phyloP scores from a whole-genome alignment of 2,797 vertebrate species.

The Mormyrops attenuatus region DNA sequence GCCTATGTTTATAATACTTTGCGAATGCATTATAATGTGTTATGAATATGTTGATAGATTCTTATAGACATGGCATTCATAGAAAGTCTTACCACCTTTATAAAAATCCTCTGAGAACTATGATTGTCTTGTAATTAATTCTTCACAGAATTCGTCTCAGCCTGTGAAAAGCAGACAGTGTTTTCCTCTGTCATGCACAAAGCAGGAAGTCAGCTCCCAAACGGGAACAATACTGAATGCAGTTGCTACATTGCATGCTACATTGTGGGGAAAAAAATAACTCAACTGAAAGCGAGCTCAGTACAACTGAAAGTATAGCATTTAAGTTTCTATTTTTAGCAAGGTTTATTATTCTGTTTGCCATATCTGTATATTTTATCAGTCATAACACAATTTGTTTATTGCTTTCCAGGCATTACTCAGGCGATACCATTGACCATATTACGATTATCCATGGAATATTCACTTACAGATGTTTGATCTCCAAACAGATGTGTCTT shows the following conservation, averaged over 20 bases:
- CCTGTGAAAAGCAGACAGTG: not conserved
- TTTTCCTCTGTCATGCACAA: not conserved
- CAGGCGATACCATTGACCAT: not conserved
- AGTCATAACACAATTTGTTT: not conserved
- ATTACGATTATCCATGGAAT: not conserved
- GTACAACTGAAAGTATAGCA: not conserved
- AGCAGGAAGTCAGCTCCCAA: not conserved
- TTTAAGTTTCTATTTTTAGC: not conserved
- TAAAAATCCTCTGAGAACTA: not conserved
- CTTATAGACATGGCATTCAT: not conserved
- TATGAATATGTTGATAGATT: not conserved
- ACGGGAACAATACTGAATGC: not conserved
- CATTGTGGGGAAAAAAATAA: not conserved
- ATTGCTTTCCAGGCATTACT: not conserved
- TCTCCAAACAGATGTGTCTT: not conserved
- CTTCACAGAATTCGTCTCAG: not conserved
- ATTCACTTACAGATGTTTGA: conserved; percentile 18
- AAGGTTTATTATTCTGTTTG: not conserved
- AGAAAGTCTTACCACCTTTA: not conserved
- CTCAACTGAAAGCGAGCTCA: not conserved
- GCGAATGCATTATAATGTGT: not conserved
- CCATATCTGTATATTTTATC: not conserved
- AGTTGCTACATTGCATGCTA: not conserved
- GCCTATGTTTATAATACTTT: not conserved
- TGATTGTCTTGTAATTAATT: not conserved